Evolutionary conservation across 2,888 invertebrate species (phyloP), one percentile per base, ranked within the genome.

Genomic region (Cantharis lateralis): DNA sequence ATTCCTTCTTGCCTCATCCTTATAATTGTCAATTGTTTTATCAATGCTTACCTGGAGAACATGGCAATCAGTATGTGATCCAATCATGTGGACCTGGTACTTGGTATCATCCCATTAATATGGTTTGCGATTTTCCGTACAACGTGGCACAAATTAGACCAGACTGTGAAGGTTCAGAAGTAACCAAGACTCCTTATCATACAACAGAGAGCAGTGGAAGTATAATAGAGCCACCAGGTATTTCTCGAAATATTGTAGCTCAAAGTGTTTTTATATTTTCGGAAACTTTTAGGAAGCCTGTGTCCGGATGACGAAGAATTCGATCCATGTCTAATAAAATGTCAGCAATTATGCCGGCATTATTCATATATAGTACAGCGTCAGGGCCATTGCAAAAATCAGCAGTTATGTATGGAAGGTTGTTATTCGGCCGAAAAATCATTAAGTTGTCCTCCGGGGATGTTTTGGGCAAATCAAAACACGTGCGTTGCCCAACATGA

Each of bases 401-500:
- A 89, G 72, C 85, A 89, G 82, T 89, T 89, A 72, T 87, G 87
- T 73, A 85, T 86, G 79, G 75, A 84, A 71, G 87, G 87, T 20
- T 88, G 88, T 80, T 84, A 86, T 0, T 80, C 84, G 3, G 80
- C 80, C 3, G 81, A 81, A 9, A 85, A 84, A 75, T 78, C 78
- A 26, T 83, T 83, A 4, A 85, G 87, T 7, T 96, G 96, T 82
- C 90, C 90, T 0, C 82, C 86, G 1, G 91, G 92, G 1, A 90
- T 90, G 80, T 89, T 91, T 71, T 95, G 95, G 94, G 91, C 94
- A 2, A 95, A 96, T 85, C 90, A 91, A 80, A 86, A 89, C 24
- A 93, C 92, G 0, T 97, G 97, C 83, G 95, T 96, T 1, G 89
- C 91, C 0, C 85, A 90, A 13, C 91, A 91, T 62, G 93, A 95